Percentiles rank a stretch among this genome's conserved stretches.
Conservation (phyloP, 2,113 vertebrate species). For the Butorides virescens region DNA sequence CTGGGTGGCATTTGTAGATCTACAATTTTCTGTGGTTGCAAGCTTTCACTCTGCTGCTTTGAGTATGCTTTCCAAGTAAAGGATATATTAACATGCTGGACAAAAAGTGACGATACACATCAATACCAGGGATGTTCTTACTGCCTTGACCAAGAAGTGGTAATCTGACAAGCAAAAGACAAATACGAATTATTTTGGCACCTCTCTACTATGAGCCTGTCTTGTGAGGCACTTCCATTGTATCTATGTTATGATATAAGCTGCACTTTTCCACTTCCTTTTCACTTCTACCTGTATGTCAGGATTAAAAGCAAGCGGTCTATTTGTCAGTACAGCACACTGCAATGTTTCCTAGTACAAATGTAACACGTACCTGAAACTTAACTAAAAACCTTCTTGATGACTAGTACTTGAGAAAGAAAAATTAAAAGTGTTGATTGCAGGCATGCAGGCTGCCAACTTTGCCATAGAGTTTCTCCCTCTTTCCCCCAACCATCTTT, state of each 20-base stretch:
- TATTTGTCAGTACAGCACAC: not conserved
- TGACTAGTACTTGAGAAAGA: not conserved
- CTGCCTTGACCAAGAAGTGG: not conserved
- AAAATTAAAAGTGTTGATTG: not conserved
- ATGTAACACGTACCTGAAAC: not conserved
- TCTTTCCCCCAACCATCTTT: not conserved
- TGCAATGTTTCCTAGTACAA: not conserved
- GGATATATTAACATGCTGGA: not conserved
- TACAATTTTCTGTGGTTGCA: not conserved
- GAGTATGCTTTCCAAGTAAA: not conserved
- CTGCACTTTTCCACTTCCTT: not conserved
- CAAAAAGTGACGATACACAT: not conserved
- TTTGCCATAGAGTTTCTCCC: not conserved
- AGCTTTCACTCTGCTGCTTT: not conserved
- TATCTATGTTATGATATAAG: accelerated
- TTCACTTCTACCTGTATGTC: not conserved
- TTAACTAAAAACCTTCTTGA: not conserved
- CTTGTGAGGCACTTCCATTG: not conserved
- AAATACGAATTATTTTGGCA: not conserved
- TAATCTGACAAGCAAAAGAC: not conserved
- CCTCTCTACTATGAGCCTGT: not conserved
- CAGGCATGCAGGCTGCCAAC: not conserved
- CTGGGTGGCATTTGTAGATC: not conserved
- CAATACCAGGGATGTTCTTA: not conserved
- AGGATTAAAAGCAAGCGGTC: not conserved